phyloP scores from a whole-genome alignment of 1,140 invertebrate genomes.

The Pseudobourletiella spinata region DNA sequence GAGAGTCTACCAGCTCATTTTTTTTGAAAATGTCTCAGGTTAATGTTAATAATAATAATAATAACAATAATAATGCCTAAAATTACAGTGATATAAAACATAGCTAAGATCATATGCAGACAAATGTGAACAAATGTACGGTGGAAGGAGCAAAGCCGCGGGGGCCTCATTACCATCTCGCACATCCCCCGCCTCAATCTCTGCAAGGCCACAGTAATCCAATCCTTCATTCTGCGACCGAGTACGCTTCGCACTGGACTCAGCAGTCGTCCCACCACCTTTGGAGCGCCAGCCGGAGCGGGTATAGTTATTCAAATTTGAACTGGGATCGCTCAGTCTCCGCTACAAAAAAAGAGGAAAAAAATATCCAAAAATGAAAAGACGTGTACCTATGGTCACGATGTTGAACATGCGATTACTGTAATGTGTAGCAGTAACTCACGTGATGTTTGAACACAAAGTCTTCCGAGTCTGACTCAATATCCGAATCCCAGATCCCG shows the following conservation, averaged over 20 bases:
- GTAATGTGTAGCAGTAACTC: conserved; percentile 10
- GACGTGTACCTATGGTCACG: not conserved
- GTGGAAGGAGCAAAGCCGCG: too few species aligned
- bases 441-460: conserved; percentile 57
- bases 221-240: conserved; percentile 85
- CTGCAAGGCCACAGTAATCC: conserved; percentile 52
- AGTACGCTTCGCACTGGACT: conserved; percentile 47
- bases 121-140: too few species aligned
- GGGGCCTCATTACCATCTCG: conserved; percentile 76
- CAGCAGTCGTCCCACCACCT: conserved; percentile 41
- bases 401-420: too few species aligned
- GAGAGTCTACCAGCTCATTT: too few species aligned
- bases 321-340: conserved; percentile 84
- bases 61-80: too few species aligned
- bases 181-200: conserved; percentile 88
- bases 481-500: conserved; percentile 69
- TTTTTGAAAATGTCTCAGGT: too few species aligned
- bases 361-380: not conserved
- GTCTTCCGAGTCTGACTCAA: conserved; percentile 76
- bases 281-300: conserved; percentile 68
- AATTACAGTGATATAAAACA: too few species aligned
- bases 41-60: too few species aligned
- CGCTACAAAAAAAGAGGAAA: conserved; percentile 49
- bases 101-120: too few species aligned
- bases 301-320: conserved; percentile 81